Conservation (phyloP, 2,797 vertebrate species). For the Falco naumanni region DNA sequence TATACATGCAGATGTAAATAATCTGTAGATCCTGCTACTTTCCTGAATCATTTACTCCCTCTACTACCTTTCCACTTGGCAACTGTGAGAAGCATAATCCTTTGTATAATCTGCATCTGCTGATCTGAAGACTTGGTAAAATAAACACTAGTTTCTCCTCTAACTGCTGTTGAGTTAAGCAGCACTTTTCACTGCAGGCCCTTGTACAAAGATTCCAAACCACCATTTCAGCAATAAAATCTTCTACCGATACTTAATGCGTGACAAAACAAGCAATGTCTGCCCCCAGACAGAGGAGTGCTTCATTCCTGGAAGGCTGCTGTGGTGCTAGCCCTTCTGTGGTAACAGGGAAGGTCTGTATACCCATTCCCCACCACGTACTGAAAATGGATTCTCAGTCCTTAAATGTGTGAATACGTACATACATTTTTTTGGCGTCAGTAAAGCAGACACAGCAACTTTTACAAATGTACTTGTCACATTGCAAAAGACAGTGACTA, state of each 20-base stretch:
- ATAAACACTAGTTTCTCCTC: neutral
- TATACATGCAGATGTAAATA: neutral
- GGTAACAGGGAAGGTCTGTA: neutral
- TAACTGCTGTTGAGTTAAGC: neutral
- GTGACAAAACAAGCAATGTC: neutral
- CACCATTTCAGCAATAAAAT: neutral
- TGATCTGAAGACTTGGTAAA: neutral
- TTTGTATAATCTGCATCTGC: neutral
- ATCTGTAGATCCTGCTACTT: neutral
- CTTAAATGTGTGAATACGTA: neutral
- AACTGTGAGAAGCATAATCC: neutral
- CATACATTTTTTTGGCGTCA: neutral
- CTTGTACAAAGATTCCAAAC: neutral
- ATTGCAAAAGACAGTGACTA: neutral
- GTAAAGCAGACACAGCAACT: neutral
- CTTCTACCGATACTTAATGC: neutral
- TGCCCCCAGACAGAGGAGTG: neutral
- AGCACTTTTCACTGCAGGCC: neutral
- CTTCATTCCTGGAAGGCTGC: neutral
- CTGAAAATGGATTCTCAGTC: neutral
- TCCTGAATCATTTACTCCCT: neutral
- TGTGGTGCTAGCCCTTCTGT: neutral
- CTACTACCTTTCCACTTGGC: neutral
- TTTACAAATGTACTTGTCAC: neutral
- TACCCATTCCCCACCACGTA: fast-evolving